Evolutionary conservation across 2,113 vertebrate genomes (phyloP), one percentile per base, ranked within the genome.

Genomic region (Micronycteris hirsuta): DNA sequence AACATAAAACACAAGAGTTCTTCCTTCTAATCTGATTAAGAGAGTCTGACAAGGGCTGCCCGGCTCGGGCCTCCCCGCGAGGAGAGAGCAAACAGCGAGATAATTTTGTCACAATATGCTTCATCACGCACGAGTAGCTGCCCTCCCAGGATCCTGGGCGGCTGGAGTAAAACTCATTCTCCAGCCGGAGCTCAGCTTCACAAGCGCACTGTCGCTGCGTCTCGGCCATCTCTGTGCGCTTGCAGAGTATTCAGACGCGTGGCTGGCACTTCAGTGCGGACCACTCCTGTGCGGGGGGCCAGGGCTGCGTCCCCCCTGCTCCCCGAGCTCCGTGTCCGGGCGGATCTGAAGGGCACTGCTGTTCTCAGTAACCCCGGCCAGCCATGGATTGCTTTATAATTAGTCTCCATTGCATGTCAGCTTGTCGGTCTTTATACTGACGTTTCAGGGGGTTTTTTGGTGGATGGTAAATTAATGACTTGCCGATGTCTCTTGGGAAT

Each of bases 31-130:
- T 89, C 91, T 97, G 96, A 97, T 94, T 97, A 97, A 70, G 41
- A 95, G 90, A 94, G 74, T 47, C 95, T 92, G 76, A 94, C 49
- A 77, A 96, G 77, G 87, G 45, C 92, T 97, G 61, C 19, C 95
- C 90, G 95, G 96, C 98, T 97, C 54, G 77, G 91, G 90, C 95
- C 86, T 77, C 98, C 97, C 80, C 70, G 68, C 95, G 97, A 97
- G 65, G 96, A 93, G 92, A 97, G 38, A 91, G 63, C 31, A 94
- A 96, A 97, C 95, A 83, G 26, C 7, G 12, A n/a, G 78, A 92
- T 8, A 86, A 89, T 98, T 98, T 97, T 89, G 87, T 97, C 98
- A 96, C 83, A 86, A 28, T 92, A 41, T 92, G 54, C 45, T 98
- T 97, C 96, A 91, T 97, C 97, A 94, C 20, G 54, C 97, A 67